These are phyloP conservation scores for Leptinotarsa texana DNA, from an alignment of 1,140 invertebrate genomes.

Conservation along the genomic window DNA sequence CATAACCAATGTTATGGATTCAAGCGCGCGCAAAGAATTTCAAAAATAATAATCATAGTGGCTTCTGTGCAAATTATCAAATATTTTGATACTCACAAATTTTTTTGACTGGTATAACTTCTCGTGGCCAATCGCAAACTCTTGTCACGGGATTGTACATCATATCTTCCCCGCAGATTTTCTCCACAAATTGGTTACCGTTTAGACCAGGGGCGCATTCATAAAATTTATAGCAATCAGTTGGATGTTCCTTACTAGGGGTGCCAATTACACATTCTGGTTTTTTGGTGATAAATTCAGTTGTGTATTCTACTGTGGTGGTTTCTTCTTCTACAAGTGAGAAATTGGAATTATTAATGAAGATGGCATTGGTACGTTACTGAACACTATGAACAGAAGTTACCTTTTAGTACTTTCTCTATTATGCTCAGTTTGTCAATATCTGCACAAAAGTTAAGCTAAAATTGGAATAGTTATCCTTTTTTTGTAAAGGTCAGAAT, in stretches of 20 bases:
- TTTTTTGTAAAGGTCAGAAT: no score
- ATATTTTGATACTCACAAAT: conserved; percentile 55
- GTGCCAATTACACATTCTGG: conserved; percentile 54
- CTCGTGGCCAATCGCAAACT: conserved; percentile 66
- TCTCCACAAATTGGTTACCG: conserved; percentile 58
- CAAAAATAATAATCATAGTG: no score
- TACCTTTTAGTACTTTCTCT: no score
- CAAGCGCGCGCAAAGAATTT: no score
- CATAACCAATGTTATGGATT: no score
- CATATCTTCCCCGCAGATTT: conserved; percentile 62
- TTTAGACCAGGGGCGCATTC: conserved; percentile 58
- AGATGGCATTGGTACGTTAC: no score
- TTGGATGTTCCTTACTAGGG: conserved; percentile 58
- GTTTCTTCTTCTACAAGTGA: background rate
- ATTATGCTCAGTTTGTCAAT: no score
- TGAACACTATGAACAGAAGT: no score
- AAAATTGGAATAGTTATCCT: no score
- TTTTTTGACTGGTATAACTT: conserved; percentile 64
- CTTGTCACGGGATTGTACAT: conserved; percentile 66
- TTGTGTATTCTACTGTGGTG: background rate
- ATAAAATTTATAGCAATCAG: conserved; percentile 65
- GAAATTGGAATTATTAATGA: background rate
- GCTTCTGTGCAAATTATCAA: no score
- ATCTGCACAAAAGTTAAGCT: no score
- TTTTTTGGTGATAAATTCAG: conserved; percentile 28